These are phyloP conservation scores for Anableps anableps DNA, from an alignment of 2,797 vertebrate species.

Conservation along the genomic window DNA sequence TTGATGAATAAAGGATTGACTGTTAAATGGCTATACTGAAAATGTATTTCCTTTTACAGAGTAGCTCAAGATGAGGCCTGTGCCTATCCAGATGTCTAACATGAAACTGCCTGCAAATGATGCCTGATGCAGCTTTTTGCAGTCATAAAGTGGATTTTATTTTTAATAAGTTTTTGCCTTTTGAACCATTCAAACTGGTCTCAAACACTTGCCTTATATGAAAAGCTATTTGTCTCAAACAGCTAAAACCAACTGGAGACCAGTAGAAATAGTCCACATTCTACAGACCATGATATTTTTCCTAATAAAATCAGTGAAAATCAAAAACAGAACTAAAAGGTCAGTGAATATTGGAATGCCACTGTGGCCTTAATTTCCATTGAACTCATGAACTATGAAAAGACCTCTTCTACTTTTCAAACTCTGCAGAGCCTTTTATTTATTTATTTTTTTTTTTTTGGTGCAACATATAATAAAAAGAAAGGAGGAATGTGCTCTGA, in stretches of 20 bases:
- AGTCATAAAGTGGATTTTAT: neutral
- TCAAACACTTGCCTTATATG: neutral
- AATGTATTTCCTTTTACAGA: neutral
- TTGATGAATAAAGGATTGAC: neutral
- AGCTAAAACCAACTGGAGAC: conserved; percentile 15
- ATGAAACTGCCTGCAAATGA: neutral
- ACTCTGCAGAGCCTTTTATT: neutral
- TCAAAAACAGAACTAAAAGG: conserved; percentile 46
- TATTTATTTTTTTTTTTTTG: neutral
- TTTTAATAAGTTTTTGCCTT: neutral
- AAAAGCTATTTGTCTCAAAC: conserved; percentile 4
- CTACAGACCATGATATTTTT: conserved; percentile 11
- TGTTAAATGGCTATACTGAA: neutral
- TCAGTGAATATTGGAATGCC: conserved; percentile 42
- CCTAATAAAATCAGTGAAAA: conserved; percentile 9
- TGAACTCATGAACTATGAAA: conserved; percentile 19
- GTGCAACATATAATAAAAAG: conserved; percentile 11
- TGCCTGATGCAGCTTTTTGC: neutral
- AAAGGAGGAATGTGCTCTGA: conserved; percentile 15
- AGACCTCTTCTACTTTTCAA: conserved; percentile 26
- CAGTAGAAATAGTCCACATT: neutral
- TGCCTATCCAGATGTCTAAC: neutral
- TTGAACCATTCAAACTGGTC: conserved; percentile 3
- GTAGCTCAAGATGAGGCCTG: neutral
- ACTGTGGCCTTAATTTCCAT: conserved; percentile 31